phyloP scores from a whole-genome alignment of 2,888 invertebrate genomes.

The Helicoverpa assulta region DNA sequence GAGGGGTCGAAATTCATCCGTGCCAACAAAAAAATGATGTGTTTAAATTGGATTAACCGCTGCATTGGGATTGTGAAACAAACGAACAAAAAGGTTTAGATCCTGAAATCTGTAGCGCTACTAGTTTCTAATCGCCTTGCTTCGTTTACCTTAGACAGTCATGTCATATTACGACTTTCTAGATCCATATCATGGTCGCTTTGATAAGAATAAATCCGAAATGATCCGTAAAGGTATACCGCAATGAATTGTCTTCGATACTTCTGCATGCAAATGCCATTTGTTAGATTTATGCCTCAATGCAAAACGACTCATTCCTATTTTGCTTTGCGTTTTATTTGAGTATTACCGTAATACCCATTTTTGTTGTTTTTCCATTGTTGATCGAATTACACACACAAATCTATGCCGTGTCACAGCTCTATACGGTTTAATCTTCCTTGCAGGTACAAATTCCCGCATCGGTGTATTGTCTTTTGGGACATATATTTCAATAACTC shows the following conservation, averaged over 20 bases:
- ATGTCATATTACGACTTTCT: constrained; percentile 25
- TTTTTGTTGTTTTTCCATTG: constrained; percentile 79
- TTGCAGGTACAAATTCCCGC: constrained; percentile 62
- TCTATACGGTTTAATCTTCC: constrained; percentile 71
- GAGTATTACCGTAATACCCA: constrained; percentile 80
- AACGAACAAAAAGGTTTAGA: too few species aligned
- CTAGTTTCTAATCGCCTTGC: neutral
- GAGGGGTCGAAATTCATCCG: too few species aligned
- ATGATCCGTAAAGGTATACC: constrained; percentile 64
- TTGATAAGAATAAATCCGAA: constrained; percentile 60
- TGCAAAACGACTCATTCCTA: constrained; percentile 83
- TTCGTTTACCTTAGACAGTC: neutral
- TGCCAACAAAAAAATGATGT: too few species aligned
- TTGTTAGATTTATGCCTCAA: constrained; percentile 83
- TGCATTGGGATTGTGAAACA: too few species aligned
- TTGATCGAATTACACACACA: constrained; percentile 55
- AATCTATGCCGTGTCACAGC: constrained; percentile 68
- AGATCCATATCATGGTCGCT: constrained; percentile 43
- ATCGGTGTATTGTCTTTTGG: constrained; percentile 82
- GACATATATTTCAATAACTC: constrained; percentile 89
- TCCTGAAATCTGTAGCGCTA: too few species aligned
- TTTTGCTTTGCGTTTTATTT: constrained; percentile 83
- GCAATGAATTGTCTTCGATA: constrained; percentile 69
- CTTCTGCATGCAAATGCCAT: constrained; percentile 82
- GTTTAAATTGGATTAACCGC: too few species aligned